These are phyloP conservation scores for Allygus modestus DNA, from an alignment of 2,888 invertebrate genomes.

Conservation along the genomic window DNA sequence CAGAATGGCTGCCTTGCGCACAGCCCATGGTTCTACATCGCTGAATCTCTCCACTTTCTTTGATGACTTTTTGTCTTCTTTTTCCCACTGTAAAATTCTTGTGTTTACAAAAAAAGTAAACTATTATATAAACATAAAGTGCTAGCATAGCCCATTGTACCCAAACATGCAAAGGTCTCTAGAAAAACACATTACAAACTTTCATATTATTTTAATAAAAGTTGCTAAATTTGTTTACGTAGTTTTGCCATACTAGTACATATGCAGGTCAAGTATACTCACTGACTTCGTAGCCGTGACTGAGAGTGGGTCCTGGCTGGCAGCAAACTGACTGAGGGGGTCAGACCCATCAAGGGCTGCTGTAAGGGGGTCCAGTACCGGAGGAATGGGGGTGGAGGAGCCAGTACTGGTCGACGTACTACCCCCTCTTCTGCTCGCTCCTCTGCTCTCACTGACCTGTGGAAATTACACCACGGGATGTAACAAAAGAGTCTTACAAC, in stretches of 20 bases:
- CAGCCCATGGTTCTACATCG: slow-evolving; percentile 86
- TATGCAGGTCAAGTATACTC: no score
- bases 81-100: slow-evolving; percentile 73
- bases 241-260: no score
- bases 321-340: slow-evolving; percentile 85
- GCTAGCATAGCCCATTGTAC: no score
- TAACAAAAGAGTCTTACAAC: slow-evolving; percentile 51
- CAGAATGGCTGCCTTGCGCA: slow-evolving; percentile 86
- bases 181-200: no score
- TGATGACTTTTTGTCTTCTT: slow-evolving; percentile 68
- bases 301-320: slow-evolving; percentile 81
- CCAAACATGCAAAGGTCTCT: no score
- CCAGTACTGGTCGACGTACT: slow-evolving; percentile 76
- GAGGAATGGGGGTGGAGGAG: slow-evolving; percentile 75
- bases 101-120: not conserved
- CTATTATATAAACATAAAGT: no score
- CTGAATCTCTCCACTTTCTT: slow-evolving; percentile 71
- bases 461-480: no score
- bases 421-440: slow-evolving; percentile 75
- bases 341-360: slow-evolving; percentile 84
- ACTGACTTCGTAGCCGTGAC: slow-evolving; percentile 80
- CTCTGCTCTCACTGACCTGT: slow-evolving; percentile 78
- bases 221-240: no score
- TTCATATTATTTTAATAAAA: no score
- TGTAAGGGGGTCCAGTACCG: slow-evolving; percentile 76